A percentile compares a stretch with the other conserved stretches of the same genome.
phyloP scores from a whole-genome alignment of 1,140 invertebrate genomes.

The Saccostrea glomerata region DNA sequence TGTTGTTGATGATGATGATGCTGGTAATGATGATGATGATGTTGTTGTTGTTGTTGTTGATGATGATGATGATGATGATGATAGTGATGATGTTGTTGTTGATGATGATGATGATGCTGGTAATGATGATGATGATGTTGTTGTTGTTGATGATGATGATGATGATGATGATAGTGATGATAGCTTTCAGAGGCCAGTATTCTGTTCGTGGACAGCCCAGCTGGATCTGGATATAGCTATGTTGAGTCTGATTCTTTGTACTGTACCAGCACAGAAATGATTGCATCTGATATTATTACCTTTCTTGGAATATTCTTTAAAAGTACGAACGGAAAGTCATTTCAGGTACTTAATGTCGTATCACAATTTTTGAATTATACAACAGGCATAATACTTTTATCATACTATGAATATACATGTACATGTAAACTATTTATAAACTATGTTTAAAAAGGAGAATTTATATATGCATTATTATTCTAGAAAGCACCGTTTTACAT shows the following conservation, averaged over 20 bases:
- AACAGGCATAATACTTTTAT: no score
- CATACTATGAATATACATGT: no score
- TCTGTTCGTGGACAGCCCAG: slow-evolving; percentile 92
- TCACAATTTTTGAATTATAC: no score
- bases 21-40: neutral
- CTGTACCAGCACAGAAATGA: slow-evolving; percentile 85
- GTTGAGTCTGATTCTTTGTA: slow-evolving; percentile 82
- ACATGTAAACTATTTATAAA: no score
- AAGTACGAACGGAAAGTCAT: slow-evolving; percentile 78
- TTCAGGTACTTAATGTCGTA: slow-evolving; percentile 48
- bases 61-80: slow-evolving; percentile 69
- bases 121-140: no score
- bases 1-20: slow-evolving; percentile 20
- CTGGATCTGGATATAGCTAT: slow-evolving; percentile 93
- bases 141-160: no score
- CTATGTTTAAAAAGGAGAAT: no score
- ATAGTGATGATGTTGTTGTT: neutral
- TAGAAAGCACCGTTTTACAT: slow-evolving; percentile 87
- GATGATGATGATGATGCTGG: neutral
- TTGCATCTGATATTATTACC: slow-evolving; percentile 88
- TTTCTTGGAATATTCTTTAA: slow-evolving; percentile 84
- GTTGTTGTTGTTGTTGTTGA: neutral
- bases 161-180: neutral
- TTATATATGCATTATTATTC: slow-evolving; percentile 58
- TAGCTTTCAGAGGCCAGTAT: slow-evolving; percentile 84